Evolutionary conservation across 2,113 vertebrate species (phyloP).

Genomic region (Siphamia tubifer): DNA sequence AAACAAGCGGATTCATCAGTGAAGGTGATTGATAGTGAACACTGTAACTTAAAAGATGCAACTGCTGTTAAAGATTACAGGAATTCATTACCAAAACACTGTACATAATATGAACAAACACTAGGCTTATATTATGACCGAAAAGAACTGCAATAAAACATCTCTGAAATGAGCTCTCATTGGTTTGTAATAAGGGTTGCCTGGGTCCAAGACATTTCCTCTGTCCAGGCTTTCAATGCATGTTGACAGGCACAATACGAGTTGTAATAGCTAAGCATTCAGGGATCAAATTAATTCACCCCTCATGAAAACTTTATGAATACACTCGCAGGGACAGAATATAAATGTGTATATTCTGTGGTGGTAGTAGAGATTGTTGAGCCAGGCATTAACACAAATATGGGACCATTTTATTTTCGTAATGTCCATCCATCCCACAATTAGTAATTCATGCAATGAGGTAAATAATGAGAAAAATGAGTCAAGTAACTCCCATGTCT

Average conservation of each 20-base stretch:
- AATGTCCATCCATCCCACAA: conserved; percentile 2
- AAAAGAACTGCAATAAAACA: conserved; percentile 2
- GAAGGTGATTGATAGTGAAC: conserved; percentile 6
- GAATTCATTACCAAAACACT: conserved; percentile 4
- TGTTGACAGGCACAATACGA: conserved; percentile 60
- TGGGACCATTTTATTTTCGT: neutral
- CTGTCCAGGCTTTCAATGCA: conserved; percentile 34
- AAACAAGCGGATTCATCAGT: conserved; percentile 30
- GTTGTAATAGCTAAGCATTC: conserved; percentile 62
- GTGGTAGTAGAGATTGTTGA: conserved; percentile 20
- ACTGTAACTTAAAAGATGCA: neutral
- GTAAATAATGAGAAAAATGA: neutral
- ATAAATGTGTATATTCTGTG: conserved; percentile 50
- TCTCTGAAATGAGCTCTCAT: conserved; percentile 8
- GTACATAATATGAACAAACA: neutral
- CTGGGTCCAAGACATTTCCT: conserved; percentile 31
- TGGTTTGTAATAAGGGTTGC: conserved; percentile 25
- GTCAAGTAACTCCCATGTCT: neutral
- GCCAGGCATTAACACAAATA: conserved; percentile 2
- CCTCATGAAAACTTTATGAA: conserved; percentile 75
- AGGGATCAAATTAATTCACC: conserved; percentile 71
- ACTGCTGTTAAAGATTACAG: neutral
- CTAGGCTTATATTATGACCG: neutral
- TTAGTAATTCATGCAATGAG: conserved; percentile 1
- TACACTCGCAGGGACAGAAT: conserved; percentile 54